Evolutionary conservation across 2,797 vertebrate genomes (phyloP), one percentile per base, ranked within the genome.

Genomic region (Arremon aurantiirostris): DNA sequence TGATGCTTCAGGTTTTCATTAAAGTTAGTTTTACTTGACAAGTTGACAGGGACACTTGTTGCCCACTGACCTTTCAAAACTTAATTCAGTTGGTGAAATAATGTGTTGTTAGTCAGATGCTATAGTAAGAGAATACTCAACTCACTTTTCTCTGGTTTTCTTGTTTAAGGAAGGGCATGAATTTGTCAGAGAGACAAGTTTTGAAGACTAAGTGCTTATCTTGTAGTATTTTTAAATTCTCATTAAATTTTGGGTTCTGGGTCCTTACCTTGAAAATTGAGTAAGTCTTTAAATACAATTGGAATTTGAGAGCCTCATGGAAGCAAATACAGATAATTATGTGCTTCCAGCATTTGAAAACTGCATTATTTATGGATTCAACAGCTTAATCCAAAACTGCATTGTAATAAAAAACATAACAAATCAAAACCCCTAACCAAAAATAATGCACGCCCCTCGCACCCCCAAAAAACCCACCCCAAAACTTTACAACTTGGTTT

Each of bases 371-470:
- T 55, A n/a, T 64, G 32, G 26, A 11, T 3, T 80, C 66, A 52
- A 9, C 41, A 76, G 8, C 24, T 75, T 77, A 75, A 57, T 73
- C 14, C 14, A 71, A 15, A 79, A 23, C 14, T 53, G 2, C 5
- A 17, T 27, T 77, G 8, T 63, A 28, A 77, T 49, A 28, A 79
- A 73, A 49, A 52, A 0, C 6, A 9, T 37, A 57, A 30, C 2
- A 12, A 42, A 30, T 26, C 26, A 28, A 14, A 41, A 17, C 3
- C 5, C 2, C 4, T 21, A 66, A 12, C 2, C 1, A 22, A 22
- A 34, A 64, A 8, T 19, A 2, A 32, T 16, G 13, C 6, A 26
- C 0, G 2, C 4, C 4, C 14, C 9, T 16, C 4, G 5, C 9
- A 15, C 4, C 9, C 4, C 30, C 2, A 2, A 5, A 47, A 47